Evolutionary conservation across 2,888 invertebrate genomes (phyloP).

Genomic region (Phaonia tiefii): DNA sequence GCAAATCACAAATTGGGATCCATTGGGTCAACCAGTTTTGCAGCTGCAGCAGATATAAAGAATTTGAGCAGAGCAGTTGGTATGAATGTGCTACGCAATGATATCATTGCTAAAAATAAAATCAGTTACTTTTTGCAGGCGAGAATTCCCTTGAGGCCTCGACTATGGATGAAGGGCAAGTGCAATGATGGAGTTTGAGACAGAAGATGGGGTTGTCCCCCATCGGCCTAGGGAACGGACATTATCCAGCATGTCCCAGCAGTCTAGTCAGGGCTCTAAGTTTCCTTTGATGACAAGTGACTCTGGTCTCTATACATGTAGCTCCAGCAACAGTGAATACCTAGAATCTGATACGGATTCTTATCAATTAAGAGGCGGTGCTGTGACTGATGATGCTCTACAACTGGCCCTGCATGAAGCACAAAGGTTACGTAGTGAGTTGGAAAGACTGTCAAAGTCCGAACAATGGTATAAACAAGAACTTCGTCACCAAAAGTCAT

Average conservation of each 20-base stretch:
- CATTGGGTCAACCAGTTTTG: neutral
- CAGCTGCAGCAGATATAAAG: too few relatives aligned
- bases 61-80: too few relatives aligned
- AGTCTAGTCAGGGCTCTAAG: conserved; percentile 51
- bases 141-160: neutral
- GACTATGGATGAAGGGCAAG: neutral
- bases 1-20: neutral
- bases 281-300: conserved; percentile 54
- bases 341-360: conserved; percentile 59
- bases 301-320: conserved; percentile 65
- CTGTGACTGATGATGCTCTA: conserved; percentile 69
- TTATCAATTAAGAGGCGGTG: neutral
- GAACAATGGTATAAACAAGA: conserved; percentile 80
- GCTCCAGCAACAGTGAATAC: conserved; percentile 63
- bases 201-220: neutral
- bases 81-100: neutral
- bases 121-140: neutral
- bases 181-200: conserved; percentile 37
- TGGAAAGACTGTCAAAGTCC: conserved; percentile 77
- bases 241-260: conserved; percentile 46
- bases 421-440: conserved; percentile 75
- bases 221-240: conserved; percentile 9
- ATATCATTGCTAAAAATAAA: conserved; percentile 5
- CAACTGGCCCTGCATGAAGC: conserved; percentile 74
- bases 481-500: conserved; percentile 75